These are phyloP conservation scores for Willowsia nigromaculata DNA, from an alignment of 2,888 invertebrate species.

Conservation along the genomic window DNA sequence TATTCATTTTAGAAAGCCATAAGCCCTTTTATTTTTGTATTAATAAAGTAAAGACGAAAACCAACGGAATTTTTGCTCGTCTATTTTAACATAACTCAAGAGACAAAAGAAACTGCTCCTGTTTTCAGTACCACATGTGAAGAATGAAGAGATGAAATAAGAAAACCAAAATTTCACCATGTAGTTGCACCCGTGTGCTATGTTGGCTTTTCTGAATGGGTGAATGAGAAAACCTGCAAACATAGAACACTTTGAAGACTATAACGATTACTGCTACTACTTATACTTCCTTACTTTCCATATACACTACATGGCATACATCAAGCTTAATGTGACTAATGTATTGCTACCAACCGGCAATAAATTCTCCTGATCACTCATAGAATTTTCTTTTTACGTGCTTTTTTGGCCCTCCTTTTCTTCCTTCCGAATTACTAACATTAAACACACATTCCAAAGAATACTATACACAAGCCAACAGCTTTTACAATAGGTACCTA, in stretches of 20 bases:
- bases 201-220: slow-evolving; percentile 8
- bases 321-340: slow-evolving; percentile 71
- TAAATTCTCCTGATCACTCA: slow-evolving; percentile 64
- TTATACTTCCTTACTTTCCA: too few relatives aligned
- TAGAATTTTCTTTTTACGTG: slow-evolving; percentile 15
- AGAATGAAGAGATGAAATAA: slow-evolving; percentile 7
- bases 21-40: not conserved
- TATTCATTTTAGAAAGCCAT: too few relatives aligned
- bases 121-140: not conserved
- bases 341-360: slow-evolving; percentile 62
- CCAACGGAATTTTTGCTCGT: not conserved
- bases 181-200: not conserved
- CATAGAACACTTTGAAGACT: slow-evolving; percentile 46
- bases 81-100: not conserved
- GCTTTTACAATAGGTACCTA: not conserved
- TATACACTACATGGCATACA: slow-evolving; percentile 40
- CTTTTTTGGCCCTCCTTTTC: slow-evolving; percentile 20
- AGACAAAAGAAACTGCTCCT: not conserved
- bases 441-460: not conserved
- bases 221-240: not conserved
- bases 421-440: not conserved
- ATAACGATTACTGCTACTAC: not conserved
- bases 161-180: not conserved
- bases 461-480: not conserved
- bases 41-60: not conserved